Evolutionary conservation across 2,888 invertebrate genomes (phyloP).

Genomic region (Eupithecia exiguata): DNA sequence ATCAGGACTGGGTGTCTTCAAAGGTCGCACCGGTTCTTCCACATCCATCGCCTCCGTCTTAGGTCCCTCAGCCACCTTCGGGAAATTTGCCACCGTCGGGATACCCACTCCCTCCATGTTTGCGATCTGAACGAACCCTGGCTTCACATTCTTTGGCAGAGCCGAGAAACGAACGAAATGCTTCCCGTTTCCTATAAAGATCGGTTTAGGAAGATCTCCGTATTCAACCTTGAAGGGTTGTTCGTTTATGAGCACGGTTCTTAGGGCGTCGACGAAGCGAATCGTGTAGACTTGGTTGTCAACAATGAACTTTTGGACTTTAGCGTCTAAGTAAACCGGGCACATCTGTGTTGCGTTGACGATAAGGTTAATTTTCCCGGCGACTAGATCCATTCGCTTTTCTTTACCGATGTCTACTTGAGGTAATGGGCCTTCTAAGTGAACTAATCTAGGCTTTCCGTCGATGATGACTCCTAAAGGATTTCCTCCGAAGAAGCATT

Average conservation of each 20-base stretch:
- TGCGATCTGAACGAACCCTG: slow-evolving; percentile 87
- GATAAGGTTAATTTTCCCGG: slow-evolving; percentile 92
- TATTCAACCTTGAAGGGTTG: slow-evolving; percentile 91
- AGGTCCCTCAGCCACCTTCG: slow-evolving; percentile 46
- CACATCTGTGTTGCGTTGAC: slow-evolving; percentile 91
- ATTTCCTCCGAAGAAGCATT: slow-evolving; percentile 96
- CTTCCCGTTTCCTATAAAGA: slow-evolving; percentile 88
- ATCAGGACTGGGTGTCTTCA: slow-evolving; percentile 72
- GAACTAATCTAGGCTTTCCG: slow-evolving; percentile 89
- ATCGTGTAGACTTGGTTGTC: slow-evolving; percentile 89
- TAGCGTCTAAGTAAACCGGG: slow-evolving; percentile 92
- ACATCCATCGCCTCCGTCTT: slow-evolving; percentile 59
- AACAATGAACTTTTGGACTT: slow-evolving; percentile 90
- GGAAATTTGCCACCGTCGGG: slow-evolving; percentile 46
- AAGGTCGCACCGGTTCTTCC: slow-evolving; percentile 55
- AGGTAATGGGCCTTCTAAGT: slow-evolving; percentile 95
- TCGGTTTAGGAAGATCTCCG: slow-evolving; percentile 92
- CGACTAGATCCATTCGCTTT: slow-evolving; percentile 91
- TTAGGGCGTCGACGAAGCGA: slow-evolving; percentile 90
- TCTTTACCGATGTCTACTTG: slow-evolving; percentile 94
- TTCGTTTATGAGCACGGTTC: slow-evolving; percentile 91
- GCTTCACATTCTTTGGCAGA: slow-evolving; percentile 88
- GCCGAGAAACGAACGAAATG: slow-evolving; percentile 92
- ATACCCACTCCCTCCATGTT: slow-evolving; percentile 87
- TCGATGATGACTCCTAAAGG: slow-evolving; percentile 92